Evolutionary conservation across 2,113 vertebrate species (phyloP).

Genomic region (Delphinus delphis): DNA sequence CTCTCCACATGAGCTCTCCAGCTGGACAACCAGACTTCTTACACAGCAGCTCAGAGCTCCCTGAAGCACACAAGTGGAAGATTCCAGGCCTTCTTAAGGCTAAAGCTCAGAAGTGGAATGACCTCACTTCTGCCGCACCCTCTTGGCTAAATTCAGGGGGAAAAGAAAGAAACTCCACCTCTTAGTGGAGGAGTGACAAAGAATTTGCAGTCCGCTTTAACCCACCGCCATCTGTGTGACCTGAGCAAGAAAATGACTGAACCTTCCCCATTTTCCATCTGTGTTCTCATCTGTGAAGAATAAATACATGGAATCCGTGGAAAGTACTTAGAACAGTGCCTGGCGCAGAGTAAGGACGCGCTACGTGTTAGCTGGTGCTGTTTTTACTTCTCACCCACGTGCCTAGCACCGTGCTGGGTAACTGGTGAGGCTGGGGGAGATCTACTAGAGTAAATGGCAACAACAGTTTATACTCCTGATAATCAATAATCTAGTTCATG

Average conservation of each 20-base stretch:
- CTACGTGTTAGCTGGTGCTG: not conserved
- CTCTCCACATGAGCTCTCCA: fast-evolving
- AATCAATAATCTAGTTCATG: slow-evolving; percentile 73
- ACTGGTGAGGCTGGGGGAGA: not conserved
- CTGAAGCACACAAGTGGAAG: not conserved
- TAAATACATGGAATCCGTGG: not conserved
- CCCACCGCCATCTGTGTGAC: not conserved
- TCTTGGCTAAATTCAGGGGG: not conserved
- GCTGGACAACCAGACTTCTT: not conserved
- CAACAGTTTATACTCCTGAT: slow-evolving; percentile 62
- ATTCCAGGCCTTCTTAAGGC: not conserved
- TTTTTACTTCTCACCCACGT: slow-evolving; percentile 3
- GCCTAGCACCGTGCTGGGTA: not conserved
- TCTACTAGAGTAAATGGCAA: not conserved
- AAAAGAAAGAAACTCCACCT: not conserved
- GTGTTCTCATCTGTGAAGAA: slow-evolving; percentile 7
- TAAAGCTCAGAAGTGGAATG: not conserved
- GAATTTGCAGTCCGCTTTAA: not conserved
- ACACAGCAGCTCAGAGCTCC: not conserved
- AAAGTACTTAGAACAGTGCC: not conserved
- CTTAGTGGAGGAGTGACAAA: not conserved
- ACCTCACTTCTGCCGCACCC: not conserved
- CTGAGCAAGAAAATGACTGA: not conserved
- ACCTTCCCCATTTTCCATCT: not conserved
- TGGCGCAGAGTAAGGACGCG: not conserved